Evolutionary conservation across 2,888 invertebrate genomes (phyloP).

Genomic region (Thelaira solivaga): DNA sequence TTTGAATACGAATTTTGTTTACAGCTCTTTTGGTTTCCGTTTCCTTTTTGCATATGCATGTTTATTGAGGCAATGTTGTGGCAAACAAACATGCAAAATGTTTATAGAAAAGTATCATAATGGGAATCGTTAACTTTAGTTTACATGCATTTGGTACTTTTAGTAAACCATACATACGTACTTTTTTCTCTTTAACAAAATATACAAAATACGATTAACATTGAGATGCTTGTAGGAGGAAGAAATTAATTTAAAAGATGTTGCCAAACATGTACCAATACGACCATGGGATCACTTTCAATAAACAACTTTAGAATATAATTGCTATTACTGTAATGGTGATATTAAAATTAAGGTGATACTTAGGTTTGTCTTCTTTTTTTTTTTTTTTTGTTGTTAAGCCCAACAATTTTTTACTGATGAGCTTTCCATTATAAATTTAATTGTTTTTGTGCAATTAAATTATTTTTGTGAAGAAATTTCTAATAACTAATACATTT

Average conservation of each 20-base stretch:
- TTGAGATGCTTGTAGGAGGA: neutral
- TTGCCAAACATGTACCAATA: neutral
- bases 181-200: neutral
- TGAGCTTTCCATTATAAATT: too few species aligned
- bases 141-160: constrained; percentile 25
- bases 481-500: too few species aligned
- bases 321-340: too few species aligned
- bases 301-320: too few species aligned
- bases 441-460: too few species aligned
- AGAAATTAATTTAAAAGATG: constrained; percentile 5
- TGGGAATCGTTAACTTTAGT: constrained; percentile 39
- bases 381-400: too few species aligned
- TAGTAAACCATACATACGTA: too few species aligned
- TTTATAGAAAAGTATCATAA: constrained; percentile 45
- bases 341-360: too few species aligned
- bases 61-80: constrained; percentile 40
- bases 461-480: too few species aligned
- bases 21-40: constrained; percentile 1
- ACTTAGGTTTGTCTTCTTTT: too few species aligned
- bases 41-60: neutral
- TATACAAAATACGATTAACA: constrained; percentile 11
- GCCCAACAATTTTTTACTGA: too few species aligned
- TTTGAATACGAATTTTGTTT: constrained; percentile 14
- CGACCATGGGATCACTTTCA: too few species aligned
- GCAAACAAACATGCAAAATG: constrained; percentile 21